Evolutionary conservation across 1,140 invertebrate genomes (phyloP), one percentile per base, ranked within the genome.

Genomic region (Plectrocnemia conspersa): DNA sequence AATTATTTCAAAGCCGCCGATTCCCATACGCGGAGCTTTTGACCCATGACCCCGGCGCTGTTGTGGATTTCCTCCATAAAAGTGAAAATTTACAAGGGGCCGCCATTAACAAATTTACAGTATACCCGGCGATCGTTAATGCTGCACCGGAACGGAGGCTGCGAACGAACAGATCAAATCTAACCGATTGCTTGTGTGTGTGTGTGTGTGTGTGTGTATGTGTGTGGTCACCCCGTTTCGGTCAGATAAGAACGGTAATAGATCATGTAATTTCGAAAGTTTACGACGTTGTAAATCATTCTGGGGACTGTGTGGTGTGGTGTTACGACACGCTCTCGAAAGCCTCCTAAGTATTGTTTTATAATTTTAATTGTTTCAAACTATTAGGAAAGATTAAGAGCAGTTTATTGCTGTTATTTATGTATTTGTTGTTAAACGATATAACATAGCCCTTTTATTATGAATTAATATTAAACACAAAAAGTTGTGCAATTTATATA

Each of bases 231-330:
- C 52, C 50, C 47, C 46, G 25, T 36, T 27, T 40, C 27, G 55
- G 52, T 57, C 52, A 47, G 55, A 57, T 57, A 57, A 52, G 55
- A 50, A 42, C 23, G 40, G 55, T 57, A 57, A 57, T 57, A 57
- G 55, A 57, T 57, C 55, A 57, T 57, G 55, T 57, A 52, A 57
- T 57, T 49, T 50, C 47, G 48, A 52, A 27, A 29, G 27, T 57
- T 57, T 57, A 57, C 19, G 55, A 35, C 25, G 47, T 25, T 22
- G 42, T 57, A 57, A 57, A 57, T 57, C 48, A 57, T 57, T 49
- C 21, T 10, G 27, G 7, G 49, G 52, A 45, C 41, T 54, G 24
- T 54, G 52, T n/a, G n/a, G n/a, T n/a, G n/a, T n/a, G n/a, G n/a
- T n/a, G n/a, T n/a, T n/a, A n/a, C n/a, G n/a, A n/a, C n/a, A n/a